phyloP scores from a whole-genome alignment of 2,113 vertebrate species.

The Dolichotis patagonum region DNA sequence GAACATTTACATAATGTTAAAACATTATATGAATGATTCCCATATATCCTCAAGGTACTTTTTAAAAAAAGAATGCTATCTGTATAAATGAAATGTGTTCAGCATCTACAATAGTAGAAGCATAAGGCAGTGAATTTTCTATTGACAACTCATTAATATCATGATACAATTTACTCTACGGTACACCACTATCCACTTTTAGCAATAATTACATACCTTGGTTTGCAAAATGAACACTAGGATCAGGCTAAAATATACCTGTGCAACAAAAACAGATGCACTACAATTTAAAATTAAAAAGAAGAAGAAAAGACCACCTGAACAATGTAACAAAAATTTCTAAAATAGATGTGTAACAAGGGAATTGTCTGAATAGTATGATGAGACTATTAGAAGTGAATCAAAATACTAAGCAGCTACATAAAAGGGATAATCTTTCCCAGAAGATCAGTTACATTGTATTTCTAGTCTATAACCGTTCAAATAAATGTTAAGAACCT shows the following conservation, averaged over 20 bases:
- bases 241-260: background rate
- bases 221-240: background rate
- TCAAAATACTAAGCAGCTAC: background rate
- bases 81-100: background rate
- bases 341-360: background rate
- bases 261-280: background rate
- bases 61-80: background rate
- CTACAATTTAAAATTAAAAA: constrained; percentile 16
- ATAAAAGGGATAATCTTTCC: background rate
- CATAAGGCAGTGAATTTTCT: background rate
- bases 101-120: background rate
- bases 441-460: background rate
- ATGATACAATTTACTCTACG: too few species aligned
- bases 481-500: background rate
- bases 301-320: background rate
- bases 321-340: background rate
- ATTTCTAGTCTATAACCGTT: background rate
- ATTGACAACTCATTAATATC: background rate
- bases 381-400: constrained; percentile 22
- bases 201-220: background rate
- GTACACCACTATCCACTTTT: too few species aligned
- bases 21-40: background rate
- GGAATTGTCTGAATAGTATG: background rate
- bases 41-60: background rate
- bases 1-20: background rate